Evolutionary conservation across 2,113 vertebrate genomes (phyloP).

Genomic region (Talpa occidentalis): DNA sequence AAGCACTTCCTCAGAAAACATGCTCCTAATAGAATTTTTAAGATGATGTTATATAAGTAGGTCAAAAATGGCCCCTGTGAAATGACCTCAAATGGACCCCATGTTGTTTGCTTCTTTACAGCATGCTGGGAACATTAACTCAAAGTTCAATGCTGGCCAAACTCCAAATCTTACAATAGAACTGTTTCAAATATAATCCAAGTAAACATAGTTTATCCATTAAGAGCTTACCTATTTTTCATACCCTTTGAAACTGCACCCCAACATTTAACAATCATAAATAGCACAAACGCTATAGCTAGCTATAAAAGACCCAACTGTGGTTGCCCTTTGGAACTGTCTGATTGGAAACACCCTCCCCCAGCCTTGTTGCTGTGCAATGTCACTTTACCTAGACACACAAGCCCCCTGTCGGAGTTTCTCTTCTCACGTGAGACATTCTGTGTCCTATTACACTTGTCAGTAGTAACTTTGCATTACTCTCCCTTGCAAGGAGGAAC

Average conservation of each 20-base stretch:
- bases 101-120: background rate
- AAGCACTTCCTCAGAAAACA: background rate
- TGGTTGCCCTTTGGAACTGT: background rate
- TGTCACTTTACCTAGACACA: background rate
- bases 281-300: background rate
- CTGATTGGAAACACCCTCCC: background rate
- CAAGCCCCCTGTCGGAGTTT: background rate
- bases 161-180: background rate
- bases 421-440: background rate
- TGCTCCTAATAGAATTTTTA: background rate
- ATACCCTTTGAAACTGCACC: background rate
- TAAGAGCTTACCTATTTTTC: background rate
- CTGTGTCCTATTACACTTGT: too few relatives aligned
- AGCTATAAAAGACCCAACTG: background rate
- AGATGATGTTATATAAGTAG: background rate
- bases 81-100: background rate
- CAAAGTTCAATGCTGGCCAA: background rate
- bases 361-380: background rate
- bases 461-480: background rate
- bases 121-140: background rate
- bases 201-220: background rate
- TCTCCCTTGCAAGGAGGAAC: background rate
- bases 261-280: background rate
- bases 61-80: background rate
- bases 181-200: background rate